Evolutionary conservation across 2,113 vertebrate genomes (phyloP).

Genomic region (Glaucidium brasilianum): DNA sequence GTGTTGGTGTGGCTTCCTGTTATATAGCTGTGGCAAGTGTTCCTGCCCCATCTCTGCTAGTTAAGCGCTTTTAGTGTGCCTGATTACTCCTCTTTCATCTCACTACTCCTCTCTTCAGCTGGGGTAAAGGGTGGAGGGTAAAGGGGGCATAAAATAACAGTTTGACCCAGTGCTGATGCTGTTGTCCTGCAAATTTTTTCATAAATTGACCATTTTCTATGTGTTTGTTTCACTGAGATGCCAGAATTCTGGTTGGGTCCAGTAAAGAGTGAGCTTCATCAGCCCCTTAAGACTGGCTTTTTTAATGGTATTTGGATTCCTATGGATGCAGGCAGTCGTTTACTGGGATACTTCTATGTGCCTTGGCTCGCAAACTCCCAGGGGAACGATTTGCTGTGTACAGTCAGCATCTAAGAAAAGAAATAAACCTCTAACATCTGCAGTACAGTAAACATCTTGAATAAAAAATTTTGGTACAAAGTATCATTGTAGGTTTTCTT

Average conservation of each 20-base stretch:
- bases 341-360: not conserved
- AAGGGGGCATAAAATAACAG: not conserved
- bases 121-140: not conserved
- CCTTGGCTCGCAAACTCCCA: fast-evolving
- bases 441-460: not conserved
- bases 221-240: fast-evolving
- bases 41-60: not conserved
- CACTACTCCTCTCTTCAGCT: not conserved
- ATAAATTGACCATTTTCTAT: not conserved
- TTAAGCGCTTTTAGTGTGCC: not conserved
- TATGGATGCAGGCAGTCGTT: not conserved
- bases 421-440: not conserved
- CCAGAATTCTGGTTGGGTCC: not conserved
- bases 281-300: not conserved
- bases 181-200: not conserved
- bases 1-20: not conserved
- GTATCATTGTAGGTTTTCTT: not conserved
- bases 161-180: fast-evolving
- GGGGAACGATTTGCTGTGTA: not conserved
- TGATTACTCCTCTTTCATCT: slow-evolving; percentile 3
- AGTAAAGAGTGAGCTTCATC: not conserved
- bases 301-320: not conserved
- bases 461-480: not conserved
- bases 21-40: not conserved
- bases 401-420: not conserved